Evolutionary conservation across 1,140 invertebrate species (phyloP), one percentile per base, ranked within the genome.

Genomic region (Drosophila albomicans): DNA sequence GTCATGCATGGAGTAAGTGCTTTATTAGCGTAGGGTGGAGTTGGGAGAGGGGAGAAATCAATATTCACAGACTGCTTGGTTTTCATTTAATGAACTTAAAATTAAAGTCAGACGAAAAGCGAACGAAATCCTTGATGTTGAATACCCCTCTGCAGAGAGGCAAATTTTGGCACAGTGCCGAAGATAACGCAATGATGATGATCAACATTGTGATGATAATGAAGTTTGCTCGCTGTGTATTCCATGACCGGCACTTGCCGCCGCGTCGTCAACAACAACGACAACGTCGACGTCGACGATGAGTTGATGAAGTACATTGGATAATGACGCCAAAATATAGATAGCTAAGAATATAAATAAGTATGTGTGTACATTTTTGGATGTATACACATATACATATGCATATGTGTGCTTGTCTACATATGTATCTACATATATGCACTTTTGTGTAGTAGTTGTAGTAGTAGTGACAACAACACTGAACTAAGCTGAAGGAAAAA

Each of bases 281-380:
- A 30, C 52, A 8, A 57, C 63, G 38, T 63, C 61, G 66, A 28
- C 75, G 72, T 70, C 81, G 70, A 82, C 75, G 74, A 75, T 43
- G 63, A 77, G 54, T 82, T 87, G 80, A 88, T 87, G 82, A 87
- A 88, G 82, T 79, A 87, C 76, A 87, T 87, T 87, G 82, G 72
- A 87, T 87, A 87, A 87, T 87, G 84, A 87, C 82, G 82, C 82
- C 76, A 77, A 74, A 69, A 71, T 61, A 86, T 45, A 76, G 41
- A 38, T 66, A 57, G 30, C 13, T 45, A 54, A 16, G 15, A 35
- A 51, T 28, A 56, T 25, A 54, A 32, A 57, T 48, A 54, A 32
- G 48, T 48, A 57, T n/a, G 28, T 46, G 52, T 51, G 30, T 25
- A 41, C 15, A 13, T 38, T 15, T 5, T 13, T 43, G 8, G 11